phyloP scores from a whole-genome alignment of 2,888 invertebrate genomes.

The Lasioglossum pauxillum region DNA sequence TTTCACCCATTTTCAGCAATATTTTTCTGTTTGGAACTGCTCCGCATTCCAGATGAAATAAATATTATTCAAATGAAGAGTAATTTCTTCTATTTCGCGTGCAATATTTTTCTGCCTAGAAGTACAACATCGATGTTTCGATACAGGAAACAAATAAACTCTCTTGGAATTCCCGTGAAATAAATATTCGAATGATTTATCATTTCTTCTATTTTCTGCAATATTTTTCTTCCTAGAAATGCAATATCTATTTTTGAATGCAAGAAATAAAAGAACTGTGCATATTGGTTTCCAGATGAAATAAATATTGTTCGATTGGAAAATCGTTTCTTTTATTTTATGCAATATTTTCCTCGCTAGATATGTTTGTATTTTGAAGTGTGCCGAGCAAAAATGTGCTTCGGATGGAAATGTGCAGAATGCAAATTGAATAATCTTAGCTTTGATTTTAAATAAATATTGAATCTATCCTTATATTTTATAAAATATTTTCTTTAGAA shows the following conservation, averaged over 20 bases:
- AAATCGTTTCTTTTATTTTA: neutral
- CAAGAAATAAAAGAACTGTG: neutral
- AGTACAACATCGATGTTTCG: neutral
- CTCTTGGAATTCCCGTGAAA: neutral
- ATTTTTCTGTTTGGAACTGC: neutral
- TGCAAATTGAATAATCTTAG: neutral
- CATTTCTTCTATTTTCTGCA: neutral
- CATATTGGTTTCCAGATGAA: neutral
- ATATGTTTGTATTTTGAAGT: neutral
- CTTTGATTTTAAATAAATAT: neutral
- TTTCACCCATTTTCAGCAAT: neutral
- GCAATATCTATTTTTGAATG: neutral
- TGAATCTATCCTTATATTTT: neutral
- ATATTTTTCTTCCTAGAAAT: slow-evolving; percentile 1
- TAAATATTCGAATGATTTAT: neutral
- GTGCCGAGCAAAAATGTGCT: neutral
- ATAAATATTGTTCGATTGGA: neutral
- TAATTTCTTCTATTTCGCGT: neutral
- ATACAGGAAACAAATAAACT: neutral
- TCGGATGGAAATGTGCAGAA: neutral
- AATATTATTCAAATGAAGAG: neutral
- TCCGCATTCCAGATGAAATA: neutral
- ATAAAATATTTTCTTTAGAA: neutral
- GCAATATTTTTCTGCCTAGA: neutral
- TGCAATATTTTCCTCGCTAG: neutral